Percentiles rank a stretch among this genome's conserved stretches.
These are phyloP conservation scores for Galeopsomyia nigrocyanea DNA, from an alignment of 2,888 invertebrate species.

Conservation along the genomic window DNA sequence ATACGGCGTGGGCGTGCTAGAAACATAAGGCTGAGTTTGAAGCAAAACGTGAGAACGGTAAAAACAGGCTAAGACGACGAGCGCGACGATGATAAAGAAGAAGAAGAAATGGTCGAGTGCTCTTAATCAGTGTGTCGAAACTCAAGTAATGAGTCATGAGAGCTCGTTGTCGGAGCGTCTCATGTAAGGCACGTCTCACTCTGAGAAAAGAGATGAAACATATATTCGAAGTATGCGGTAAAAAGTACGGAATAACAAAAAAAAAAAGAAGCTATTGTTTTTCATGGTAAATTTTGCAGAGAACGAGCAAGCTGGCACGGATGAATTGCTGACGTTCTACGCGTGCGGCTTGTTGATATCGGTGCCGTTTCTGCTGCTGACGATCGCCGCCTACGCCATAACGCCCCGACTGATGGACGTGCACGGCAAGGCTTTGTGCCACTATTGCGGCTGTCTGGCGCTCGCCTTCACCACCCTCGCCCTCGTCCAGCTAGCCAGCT, in stretches of 20 bases:
- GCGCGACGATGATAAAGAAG: no score
- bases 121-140: no score
- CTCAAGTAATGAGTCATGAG: no score
- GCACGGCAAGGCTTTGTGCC: constrained; percentile 73
- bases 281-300: neutral
- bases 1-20: no score
- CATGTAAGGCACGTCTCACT: no score
- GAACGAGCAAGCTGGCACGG: constrained; percentile 46
- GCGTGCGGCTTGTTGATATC: constrained; percentile 65
- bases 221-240: no score
- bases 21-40: no score
- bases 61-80: no score
- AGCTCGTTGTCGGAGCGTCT: no score
- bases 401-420: constrained; percentile 73
- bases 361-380: constrained; percentile 66
- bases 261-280: constrained; percentile 37
- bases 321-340: constrained; percentile 59
- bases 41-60: no score
- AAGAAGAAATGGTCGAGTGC: no score
- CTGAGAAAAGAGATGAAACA: no score
- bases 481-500: constrained; percentile 71
- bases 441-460: constrained; percentile 72
- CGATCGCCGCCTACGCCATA: constrained; percentile 65
- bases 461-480: constrained; percentile 73
- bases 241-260: constrained; percentile 1